Evolutionary conservation across 1,140 invertebrate genomes (phyloP).

Genomic region (Eumaeus atala): DNA sequence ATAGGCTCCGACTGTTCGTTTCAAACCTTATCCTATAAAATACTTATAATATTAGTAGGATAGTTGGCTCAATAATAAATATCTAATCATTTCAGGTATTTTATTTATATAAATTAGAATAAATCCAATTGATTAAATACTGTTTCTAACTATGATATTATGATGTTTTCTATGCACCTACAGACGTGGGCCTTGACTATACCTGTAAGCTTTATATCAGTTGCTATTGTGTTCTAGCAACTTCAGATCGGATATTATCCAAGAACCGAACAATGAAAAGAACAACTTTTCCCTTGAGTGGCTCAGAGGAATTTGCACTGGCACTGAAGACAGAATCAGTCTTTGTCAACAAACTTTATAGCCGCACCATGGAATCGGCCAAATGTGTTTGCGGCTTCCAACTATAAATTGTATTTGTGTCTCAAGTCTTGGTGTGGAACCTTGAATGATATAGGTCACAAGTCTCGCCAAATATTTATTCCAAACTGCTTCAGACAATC

Average conservation of each 20-base stretch:
- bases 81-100: too few species aligned
- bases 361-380: constrained; percentile 35
- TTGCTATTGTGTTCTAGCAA: too few species aligned
- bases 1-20: too few species aligned
- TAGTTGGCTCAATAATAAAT: too few species aligned
- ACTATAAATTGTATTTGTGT: constrained; percentile 26
- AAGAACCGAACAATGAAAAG: not conserved
- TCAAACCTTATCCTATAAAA: too few species aligned
- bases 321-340: constrained; percentile 37
- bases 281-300: not conserved
- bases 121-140: too few species aligned
- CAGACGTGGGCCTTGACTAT: too few species aligned
- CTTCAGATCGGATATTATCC: not conserved
- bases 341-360: constrained; percentile 62
- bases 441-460: constrained; percentile 5
- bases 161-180: too few species aligned
- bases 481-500: not conserved
- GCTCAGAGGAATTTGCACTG: constrained; percentile 1
- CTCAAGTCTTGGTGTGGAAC: constrained; percentile 3
- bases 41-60: too few species aligned
- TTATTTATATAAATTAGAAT: too few species aligned
- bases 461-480: constrained; percentile 5
- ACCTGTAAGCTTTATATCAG: too few species aligned
- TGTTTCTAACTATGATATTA: too few species aligned
- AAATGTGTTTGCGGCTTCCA: constrained; percentile 37